phyloP scores from a whole-genome alignment of 2,888 invertebrate genomes.

The Xestobium rufovillosum region DNA sequence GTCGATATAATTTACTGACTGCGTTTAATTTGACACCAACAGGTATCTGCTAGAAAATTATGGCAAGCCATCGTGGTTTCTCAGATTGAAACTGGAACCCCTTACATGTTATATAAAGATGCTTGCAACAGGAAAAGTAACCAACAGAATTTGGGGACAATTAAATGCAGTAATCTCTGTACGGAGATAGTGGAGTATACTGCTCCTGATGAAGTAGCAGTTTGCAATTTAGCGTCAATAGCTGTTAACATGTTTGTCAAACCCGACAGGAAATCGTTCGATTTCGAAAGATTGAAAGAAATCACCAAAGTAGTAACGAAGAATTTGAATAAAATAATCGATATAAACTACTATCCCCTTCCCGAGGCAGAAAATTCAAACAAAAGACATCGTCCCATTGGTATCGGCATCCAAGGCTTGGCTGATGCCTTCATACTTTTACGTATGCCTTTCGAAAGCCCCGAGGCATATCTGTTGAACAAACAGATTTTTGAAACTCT shows the following conservation, averaged over 20 bases:
- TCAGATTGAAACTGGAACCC: conserved; percentile 96
- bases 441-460: conserved; percentile 88
- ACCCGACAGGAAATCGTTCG: conserved; percentile 64
- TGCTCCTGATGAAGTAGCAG: conserved; percentile 87
- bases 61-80: conserved; percentile 94
- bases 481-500: conserved; percentile 96
- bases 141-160: conserved; percentile 96
- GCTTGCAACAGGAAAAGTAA: conserved; percentile 95
- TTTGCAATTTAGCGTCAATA: conserved; percentile 96
- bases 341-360: conserved; percentile 93
- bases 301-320: conserved; percentile 82
- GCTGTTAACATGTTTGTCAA: conserved; percentile 93
- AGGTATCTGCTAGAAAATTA: conserved; percentile 71
- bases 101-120: conserved; percentile 96
- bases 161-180: conserved; percentile 95
- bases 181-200: conserved; percentile 98
- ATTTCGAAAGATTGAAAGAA: conserved; percentile 79
- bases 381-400: conserved; percentile 75
- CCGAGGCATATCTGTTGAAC: conserved; percentile 78
- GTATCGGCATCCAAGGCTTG: conserved; percentile 94
- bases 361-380: conserved; percentile 84
- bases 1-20: neutral
- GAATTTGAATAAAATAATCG: conserved; percentile 95
- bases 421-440: conserved; percentile 95
- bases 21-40: too few species aligned